Conservation (phyloP, 1,140 invertebrate genomes). For the Magallana gigas region DNA sequence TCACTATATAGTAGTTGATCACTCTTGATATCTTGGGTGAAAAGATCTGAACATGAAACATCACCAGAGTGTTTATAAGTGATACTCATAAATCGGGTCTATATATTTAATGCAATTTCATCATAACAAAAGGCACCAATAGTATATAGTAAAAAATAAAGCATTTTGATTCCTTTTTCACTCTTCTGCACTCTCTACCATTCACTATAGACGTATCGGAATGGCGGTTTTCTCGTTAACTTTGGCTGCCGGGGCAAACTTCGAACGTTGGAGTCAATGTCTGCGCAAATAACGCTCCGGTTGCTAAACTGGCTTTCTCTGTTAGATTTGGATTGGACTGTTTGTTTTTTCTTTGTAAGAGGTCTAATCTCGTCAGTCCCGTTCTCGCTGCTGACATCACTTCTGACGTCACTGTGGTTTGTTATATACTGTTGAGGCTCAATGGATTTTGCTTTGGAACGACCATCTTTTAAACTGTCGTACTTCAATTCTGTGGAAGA, state of each 20-base stretch:
- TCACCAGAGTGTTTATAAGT: no score
- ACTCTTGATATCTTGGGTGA: no score
- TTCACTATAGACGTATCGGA: neutral
- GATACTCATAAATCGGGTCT: no score
- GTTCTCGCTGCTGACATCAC: slow-evolving; percentile 8
- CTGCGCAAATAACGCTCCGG: neutral
- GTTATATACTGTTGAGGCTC: slow-evolving; percentile 13
- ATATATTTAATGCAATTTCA: no score
- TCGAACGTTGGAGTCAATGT: neutral
- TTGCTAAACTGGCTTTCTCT: neutral
- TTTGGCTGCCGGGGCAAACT: slow-evolving; percentile 2
- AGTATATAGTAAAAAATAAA: no score
- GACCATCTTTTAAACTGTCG: neutral
- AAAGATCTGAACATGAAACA: no score
- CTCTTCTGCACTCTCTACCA: neutral
- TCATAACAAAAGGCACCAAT: no score
- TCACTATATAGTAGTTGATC: no score
- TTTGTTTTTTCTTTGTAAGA: slow-evolving; percentile 8
- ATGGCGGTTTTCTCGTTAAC: slow-evolving; percentile 12
- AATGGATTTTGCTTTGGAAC: neutral
- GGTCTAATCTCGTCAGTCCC: neutral
- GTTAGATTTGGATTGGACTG: neutral
- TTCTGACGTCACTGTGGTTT: slow-evolving; percentile 6
- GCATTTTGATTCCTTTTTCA: no score
- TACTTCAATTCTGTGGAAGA: slow-evolving; percentile 12